Conservation (phyloP, 2,113 vertebrate species). For the Dromas ardeola region DNA sequence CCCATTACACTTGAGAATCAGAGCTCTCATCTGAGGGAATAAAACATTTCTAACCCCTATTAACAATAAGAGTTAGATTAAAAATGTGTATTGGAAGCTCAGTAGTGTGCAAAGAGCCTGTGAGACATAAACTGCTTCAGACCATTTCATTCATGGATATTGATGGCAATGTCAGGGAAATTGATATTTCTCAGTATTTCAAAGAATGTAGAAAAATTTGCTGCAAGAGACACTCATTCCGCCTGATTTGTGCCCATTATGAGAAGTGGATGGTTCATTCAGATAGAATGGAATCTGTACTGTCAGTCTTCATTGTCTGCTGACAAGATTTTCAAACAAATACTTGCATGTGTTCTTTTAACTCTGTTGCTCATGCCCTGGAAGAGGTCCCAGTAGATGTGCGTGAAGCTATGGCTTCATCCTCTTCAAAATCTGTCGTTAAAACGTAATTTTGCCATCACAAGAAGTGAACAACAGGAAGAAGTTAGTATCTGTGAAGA, state of each 20-base stretch:
- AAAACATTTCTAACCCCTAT: background rate
- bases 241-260: background rate
- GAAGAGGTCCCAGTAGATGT: background rate
- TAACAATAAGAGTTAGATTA: background rate
- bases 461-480: background rate
- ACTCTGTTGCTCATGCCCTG: background rate
- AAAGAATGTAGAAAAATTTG: background rate
- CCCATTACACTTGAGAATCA: background rate
- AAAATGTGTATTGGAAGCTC: background rate
- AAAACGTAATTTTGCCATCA: background rate
- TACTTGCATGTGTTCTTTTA: background rate
- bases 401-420: background rate
- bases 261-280: background rate
- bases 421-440: background rate
- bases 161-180: background rate
- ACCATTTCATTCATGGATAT: background rate
- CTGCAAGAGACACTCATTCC: background rate
- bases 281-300: background rate
- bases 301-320: background rate
- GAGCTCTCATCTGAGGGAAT: background rate
- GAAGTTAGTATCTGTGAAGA: background rate
- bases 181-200: background rate
- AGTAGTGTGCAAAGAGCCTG: background rate
- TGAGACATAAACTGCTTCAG: background rate
- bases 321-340: background rate